Base-by-base conservation (phyloP, 2,113 vertebrate genomes). In the Anthoscopus minutus region DNA sequence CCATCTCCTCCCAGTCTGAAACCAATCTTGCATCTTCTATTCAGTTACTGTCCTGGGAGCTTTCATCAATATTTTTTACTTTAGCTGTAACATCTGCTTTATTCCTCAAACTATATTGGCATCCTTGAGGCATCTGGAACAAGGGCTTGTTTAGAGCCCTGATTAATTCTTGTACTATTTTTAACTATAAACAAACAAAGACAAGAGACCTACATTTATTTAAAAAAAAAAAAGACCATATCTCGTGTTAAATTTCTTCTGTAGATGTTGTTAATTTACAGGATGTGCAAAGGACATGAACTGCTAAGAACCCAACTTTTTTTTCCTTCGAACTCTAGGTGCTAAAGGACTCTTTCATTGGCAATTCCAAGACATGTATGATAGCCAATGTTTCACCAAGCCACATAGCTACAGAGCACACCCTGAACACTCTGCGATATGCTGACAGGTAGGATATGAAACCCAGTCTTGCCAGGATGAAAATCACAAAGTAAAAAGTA, bases 321-420 rank as follows among this genome's bases (percentile, higher is more conserved):
- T 24, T 94, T 65, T 27, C 17, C 16, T 81, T 79, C 16, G 18
- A 53, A 67, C 79, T 82, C 25, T 56, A 99, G 99, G 98, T 99
- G 88, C 97, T 99, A 61, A 99, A 98, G 94, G 98, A 99, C 94
- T 99, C 99, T n/a, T 99, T 99, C 97, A 96, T 99, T 57, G 99
- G 99, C 57, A 98, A 99, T 94, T 99, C 99, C 64, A 98, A 98
- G 98, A 99, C 98, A 0, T 99, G 99, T 87, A 99, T 99, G 99
- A 99, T 99, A 40, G 99, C 99, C 69, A 99, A 99, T 72, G 97
- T 99, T 72, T 99, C 99, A 44, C 99, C 99, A 2, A 98, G 98
- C 92, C 98, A 98, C 33, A 9, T 98, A 33, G 98, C 99, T 88
- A 98, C 98, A 4, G 99, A 99, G 89, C 98, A 99, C 87, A 99